Base-by-base conservation (phyloP, 2,888 invertebrate genomes). In the Tuta absoluta region DNA sequence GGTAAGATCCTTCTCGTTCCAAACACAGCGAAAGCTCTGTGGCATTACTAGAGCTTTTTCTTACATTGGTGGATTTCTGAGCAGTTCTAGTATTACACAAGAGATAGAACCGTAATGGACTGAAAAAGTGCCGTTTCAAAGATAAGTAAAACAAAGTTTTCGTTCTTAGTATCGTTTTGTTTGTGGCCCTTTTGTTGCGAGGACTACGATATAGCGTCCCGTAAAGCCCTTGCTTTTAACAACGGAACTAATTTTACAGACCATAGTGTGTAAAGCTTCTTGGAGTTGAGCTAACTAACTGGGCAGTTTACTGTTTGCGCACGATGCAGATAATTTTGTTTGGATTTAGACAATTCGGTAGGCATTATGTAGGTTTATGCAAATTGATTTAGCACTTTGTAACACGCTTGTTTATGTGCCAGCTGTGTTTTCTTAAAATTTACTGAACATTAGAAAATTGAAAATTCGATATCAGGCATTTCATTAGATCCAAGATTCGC, bases 81-180 rank as follows among this genome's bases (percentile, higher is more conserved):
- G 8, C 3, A 24, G 10, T 17, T n/a, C 5, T n/a, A n/a, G 17
- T 56, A n/a, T n/a, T 24, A 12, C 11, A 3, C 0, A 2, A 33
- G 24, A n/a, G 24, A 14, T 3, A 56, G 10, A 0, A 2, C 14
- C 10, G 56, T 17, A 56, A 56, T 24, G 56, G 23, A 56, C n/a
- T 24, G 12, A 14, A n/a, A 56, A 33, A 1, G 0, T n/a, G 12
- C n/a, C 0, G 1, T 33, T 0, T 33, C 7, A 28, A 17, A n/a
- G n/a, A 5, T 33, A 24, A 28, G 33, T 33, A 33, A 33, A 33
- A 14, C 24, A 79, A 88, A 89, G 86, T 88, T 89, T 87, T 84
- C 84, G 79, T 85, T 83, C 82, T 84, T 82, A 87, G 86, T 84
- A 80, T 81, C 79, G 82, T 85, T 87, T 87, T 85, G 82, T 82